A percentile compares a stretch with the other conserved stretches of the same genome.
Evolutionary conservation across 2,888 invertebrate genomes (phyloP).

Genomic region (Napeogenes sylphis): DNA sequence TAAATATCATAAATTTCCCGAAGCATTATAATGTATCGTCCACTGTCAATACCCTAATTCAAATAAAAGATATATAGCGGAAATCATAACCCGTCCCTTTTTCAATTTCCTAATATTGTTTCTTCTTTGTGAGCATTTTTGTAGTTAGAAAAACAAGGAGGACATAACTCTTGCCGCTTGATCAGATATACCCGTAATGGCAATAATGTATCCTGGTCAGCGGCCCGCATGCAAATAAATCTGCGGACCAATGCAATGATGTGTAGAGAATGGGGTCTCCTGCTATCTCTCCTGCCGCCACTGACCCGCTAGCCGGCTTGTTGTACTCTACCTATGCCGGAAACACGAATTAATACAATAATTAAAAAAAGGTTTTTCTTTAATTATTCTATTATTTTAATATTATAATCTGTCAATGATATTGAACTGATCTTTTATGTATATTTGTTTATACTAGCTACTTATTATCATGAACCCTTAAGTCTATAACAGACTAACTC

Average conservation of each 20-base stretch:
- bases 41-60: conserved; percentile 40
- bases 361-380: neutral
- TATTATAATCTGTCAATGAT: too few species aligned
- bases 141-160: conserved; percentile 73
- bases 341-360: neutral
- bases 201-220: conserved; percentile 78
- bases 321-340: conserved; percentile 20
- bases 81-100: conserved; percentile 65
- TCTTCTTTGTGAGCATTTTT: conserved; percentile 60
- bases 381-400: too few species aligned
- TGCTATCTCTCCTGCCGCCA: conserved; percentile 29
- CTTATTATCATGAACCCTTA: too few species aligned
- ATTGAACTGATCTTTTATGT: too few species aligned
- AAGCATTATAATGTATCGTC: conserved; percentile 30
- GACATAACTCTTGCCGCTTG: conserved; percentile 75
- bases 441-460: too few species aligned
- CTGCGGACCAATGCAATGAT: conserved; percentile 77
- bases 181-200: conserved; percentile 76
- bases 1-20: conserved; percentile 11
- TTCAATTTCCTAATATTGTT: conserved; percentile 55
- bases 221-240: conserved; percentile 80
- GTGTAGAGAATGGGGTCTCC: conserved; percentile 75
- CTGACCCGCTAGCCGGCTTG: conserved; percentile 23
- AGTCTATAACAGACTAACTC: too few species aligned
- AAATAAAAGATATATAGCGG: conserved; percentile 62